phyloP scores from a whole-genome alignment of 1,140 invertebrate species.

The Chymomyza costata region DNA sequence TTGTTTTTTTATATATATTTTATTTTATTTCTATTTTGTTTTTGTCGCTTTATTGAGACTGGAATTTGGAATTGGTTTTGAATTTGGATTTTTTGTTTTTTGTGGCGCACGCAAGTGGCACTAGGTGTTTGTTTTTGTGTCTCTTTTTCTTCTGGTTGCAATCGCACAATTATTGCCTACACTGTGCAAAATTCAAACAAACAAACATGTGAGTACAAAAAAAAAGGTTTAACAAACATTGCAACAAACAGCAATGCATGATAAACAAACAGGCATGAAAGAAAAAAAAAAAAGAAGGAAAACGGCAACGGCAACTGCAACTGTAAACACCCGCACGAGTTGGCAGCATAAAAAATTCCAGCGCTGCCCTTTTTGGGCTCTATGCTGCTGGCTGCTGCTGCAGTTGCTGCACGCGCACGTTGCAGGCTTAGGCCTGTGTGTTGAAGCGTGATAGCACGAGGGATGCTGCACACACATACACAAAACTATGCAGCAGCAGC shows the following conservation, averaged over 20 bases:
- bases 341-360: constrained; percentile 35
- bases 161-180: constrained; percentile 2
- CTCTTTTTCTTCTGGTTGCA: constrained; percentile 8
- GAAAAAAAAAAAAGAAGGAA: constrained; percentile 19
- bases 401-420: constrained; percentile 4
- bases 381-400: constrained; percentile 5
- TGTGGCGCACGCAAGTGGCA: too few species aligned
- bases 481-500: constrained; percentile 27
- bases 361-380: constrained; percentile 36
- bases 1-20: constrained; percentile 13
- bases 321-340: constrained; percentile 5
- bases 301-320: constrained; percentile 12
- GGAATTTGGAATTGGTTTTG: constrained; percentile 24
- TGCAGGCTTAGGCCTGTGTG: constrained; percentile 27
- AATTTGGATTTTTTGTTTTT: constrained; percentile 14
- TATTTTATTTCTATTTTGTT: constrained; percentile 11
- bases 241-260: constrained; percentile 13
- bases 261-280: constrained; percentile 25
- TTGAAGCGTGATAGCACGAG: constrained; percentile 39
- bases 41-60: constrained; percentile 25
- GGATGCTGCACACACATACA: constrained; percentile 33
- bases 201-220: constrained; percentile 17
- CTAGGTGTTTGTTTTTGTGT: constrained; percentile 7
- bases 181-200: constrained; percentile 32
- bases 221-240: constrained; percentile 10